A percentile compares a stretch with the other conserved stretches of the same genome.
Conservation (phyloP, 2,888 invertebrate species). For the Daptonema setosum region DNA sequence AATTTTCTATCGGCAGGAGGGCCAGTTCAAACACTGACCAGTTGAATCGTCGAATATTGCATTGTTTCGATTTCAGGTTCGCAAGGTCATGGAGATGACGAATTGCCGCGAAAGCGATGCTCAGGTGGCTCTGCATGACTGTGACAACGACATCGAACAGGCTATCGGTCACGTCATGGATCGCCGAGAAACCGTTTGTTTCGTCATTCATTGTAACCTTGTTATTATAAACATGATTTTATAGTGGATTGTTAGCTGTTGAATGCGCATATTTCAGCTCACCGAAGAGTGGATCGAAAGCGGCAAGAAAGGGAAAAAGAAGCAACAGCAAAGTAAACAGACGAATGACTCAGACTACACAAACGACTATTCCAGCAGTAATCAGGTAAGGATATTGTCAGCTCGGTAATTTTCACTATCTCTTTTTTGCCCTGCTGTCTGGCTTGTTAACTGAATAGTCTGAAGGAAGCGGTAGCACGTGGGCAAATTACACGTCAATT, state of each 20-base stretch:
- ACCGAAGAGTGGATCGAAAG: neutral
- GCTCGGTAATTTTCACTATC: too few species aligned
- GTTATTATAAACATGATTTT: neutral
- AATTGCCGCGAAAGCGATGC: slow-evolving; percentile 70
- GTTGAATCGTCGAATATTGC: neutral
- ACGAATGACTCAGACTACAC: too few species aligned
- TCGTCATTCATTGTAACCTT: neutral
- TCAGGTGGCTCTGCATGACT: slow-evolving; percentile 72
- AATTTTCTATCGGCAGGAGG: too few species aligned
- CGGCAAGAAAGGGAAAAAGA: neutral
- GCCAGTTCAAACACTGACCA: neutral
- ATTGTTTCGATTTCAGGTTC: neutral
- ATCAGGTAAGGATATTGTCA: too few species aligned
- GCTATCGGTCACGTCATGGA: slow-evolving; percentile 32
- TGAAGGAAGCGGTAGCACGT: too few species aligned
- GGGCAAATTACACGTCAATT: too few species aligned
- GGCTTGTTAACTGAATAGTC: too few species aligned
- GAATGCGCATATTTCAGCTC: neutral
- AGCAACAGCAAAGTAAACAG: neutral
- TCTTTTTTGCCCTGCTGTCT: too few species aligned
- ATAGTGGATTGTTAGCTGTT: neutral
- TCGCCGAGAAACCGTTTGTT: neutral
- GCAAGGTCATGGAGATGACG: slow-evolving; percentile 63
- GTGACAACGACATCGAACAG: slow-evolving; percentile 62
- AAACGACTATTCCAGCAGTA: too few species aligned